Conservation (phyloP, 2,888 invertebrate genomes). For the Anoplius nigerrimus region DNA sequence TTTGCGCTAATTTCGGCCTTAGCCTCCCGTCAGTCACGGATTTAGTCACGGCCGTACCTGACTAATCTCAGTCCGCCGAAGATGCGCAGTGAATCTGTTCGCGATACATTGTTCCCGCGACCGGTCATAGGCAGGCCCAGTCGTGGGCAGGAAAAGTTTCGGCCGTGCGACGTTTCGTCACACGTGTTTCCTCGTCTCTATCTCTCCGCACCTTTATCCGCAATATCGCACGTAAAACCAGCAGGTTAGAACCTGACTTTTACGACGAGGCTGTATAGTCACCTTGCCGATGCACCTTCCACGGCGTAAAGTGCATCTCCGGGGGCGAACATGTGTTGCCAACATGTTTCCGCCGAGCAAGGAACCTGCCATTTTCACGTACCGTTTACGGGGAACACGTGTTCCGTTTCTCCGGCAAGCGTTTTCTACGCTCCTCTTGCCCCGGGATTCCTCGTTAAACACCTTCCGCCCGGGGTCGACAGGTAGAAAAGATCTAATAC, state of each 20-base stretch:
- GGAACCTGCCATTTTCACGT: conserved; percentile 34
- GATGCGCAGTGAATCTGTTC: conserved; percentile 12
- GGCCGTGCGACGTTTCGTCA: too few species aligned
- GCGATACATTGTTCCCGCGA: too few species aligned
- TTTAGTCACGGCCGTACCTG: too few species aligned
- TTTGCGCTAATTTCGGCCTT: too few species aligned
- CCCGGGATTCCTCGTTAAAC: conserved; percentile 37
- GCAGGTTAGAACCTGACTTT: conserved; percentile 43
- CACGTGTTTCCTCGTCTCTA: not conserved
- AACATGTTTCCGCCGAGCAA: conserved; percentile 30
- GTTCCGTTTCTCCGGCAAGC: conserved; percentile 17
- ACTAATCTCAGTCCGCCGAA: not conserved
- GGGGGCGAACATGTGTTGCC: conserved; percentile 41
- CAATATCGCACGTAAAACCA: conserved; percentile 12
- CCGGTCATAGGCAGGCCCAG: too few species aligned
- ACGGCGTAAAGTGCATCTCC: conserved; percentile 30
- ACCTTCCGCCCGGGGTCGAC: conserved; percentile 41
- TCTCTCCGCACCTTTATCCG: not conserved
- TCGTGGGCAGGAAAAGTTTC: not conserved
- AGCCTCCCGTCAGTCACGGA: too few species aligned
- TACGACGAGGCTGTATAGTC: conserved; percentile 46
- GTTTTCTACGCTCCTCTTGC: conserved; percentile 22
- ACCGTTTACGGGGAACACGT: conserved; percentile 31
- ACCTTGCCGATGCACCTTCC: conserved; percentile 42
- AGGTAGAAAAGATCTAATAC: conserved; percentile 65